A percentile compares a stretch with the other conserved stretches of the same genome.
phyloP scores from a whole-genome alignment of 2,113 vertebrate species.

The Spheniscus mendiculus region DNA sequence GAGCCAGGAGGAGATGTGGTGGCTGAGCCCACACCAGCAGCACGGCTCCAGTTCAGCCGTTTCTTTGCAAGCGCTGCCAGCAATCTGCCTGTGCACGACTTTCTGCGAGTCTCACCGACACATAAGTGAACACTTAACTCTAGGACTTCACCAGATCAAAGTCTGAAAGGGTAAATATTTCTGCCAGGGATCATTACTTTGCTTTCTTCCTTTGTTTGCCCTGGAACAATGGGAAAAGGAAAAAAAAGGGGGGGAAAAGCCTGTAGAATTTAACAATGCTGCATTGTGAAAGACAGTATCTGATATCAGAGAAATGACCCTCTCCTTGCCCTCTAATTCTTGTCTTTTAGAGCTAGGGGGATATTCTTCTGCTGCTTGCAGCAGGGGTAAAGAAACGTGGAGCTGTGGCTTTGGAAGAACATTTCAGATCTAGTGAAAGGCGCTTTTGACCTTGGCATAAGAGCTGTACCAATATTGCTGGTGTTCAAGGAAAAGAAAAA shows the following conservation, averaged over 20 bases:
- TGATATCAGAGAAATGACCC: background rate
- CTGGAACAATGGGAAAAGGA: background rate
- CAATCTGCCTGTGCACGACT: background rate
- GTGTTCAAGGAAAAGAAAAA: background rate
- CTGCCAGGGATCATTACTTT: background rate
- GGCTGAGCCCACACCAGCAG: background rate
- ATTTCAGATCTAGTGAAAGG: background rate
- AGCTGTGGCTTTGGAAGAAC: background rate
- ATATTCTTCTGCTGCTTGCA: background rate
- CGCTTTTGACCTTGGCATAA: background rate
- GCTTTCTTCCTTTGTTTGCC: background rate
- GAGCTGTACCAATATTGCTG: background rate
- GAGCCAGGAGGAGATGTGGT: background rate
- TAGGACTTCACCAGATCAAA: background rate
- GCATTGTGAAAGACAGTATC: background rate
- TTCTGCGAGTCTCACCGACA: background rate
- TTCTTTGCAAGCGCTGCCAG: background rate
- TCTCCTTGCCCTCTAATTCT: background rate
- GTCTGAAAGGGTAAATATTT: background rate
- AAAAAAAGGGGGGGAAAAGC: background rate
- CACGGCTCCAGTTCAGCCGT: background rate
- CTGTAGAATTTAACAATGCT: background rate
- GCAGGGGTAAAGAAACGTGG: background rate
- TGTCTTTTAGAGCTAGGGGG: background rate
- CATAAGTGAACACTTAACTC: too few species aligned